A percentile compares a stretch with the other conserved stretches of the same genome.
These are phyloP conservation scores for Penaeus vannamei DNA, from an alignment of 1,140 invertebrate species.

Conservation along the genomic window DNA sequence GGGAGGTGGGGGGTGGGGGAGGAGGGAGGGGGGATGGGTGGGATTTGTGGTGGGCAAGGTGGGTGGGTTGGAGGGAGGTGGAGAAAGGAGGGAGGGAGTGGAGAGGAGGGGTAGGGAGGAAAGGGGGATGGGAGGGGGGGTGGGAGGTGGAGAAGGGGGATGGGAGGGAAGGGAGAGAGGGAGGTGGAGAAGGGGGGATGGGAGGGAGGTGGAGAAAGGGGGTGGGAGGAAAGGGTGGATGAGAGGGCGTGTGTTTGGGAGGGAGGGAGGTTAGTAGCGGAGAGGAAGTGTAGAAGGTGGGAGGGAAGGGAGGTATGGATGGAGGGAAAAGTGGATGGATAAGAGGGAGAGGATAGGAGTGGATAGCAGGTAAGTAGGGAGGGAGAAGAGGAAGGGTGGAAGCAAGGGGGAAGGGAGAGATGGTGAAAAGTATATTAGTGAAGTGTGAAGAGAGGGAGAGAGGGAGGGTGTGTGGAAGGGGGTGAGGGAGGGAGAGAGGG, in stretches of 20 bases:
- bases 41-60: too few relatives aligned
- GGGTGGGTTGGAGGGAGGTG: background rate
- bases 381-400: too few relatives aligned
- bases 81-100: background rate
- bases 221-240: background rate
- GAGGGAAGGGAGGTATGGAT: background rate
- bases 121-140: too few relatives aligned
- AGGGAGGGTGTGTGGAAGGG: background rate
- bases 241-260: background rate
- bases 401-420: background rate
- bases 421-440: background rate
- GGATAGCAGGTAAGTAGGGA: too few relatives aligned
- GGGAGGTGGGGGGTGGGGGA: background rate
- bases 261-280: background rate
- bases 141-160: too few relatives aligned
- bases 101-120: background rate
- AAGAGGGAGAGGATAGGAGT: too few relatives aligned
- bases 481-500: background rate
- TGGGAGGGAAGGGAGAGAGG: background rate
- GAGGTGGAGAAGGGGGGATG: too few relatives aligned
- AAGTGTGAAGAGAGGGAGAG: slow-evolving; percentile 3
- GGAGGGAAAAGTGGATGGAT: too few relatives aligned
- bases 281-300: background rate
- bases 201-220: background rate
- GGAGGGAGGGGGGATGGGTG: too few relatives aligned